Evolutionary conservation across 2,888 invertebrate species (phyloP).

Genomic region (Sinhomidia bicolor): DNA sequence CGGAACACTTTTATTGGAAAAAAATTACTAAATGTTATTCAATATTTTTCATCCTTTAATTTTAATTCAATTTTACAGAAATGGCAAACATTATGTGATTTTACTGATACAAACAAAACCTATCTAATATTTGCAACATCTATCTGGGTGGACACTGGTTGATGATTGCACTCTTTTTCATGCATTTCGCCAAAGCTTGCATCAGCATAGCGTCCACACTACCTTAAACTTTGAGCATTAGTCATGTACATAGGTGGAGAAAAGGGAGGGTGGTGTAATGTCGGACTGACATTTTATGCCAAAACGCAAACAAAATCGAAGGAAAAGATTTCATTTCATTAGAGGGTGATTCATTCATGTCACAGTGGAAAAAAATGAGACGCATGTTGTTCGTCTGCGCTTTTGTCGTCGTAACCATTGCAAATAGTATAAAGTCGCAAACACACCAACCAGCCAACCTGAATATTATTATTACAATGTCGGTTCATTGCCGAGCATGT

Average conservation of each 20-base stretch:
- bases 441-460: neutral
- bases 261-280: neutral
- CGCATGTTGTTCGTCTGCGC: neutral
- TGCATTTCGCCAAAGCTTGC: neutral
- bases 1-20: too few species aligned
- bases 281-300: slow-evolving; percentile 21
- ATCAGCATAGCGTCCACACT: neutral
- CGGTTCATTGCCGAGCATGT: slow-evolving; percentile 9
- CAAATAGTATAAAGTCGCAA: slow-evolving; percentile 25
- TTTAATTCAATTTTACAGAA: too few species aligned
- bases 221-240: neutral
- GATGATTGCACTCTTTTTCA: neutral
- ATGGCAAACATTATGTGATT: too few species aligned
- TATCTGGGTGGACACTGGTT: too few species aligned
- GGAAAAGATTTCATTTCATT: slow-evolving; percentile 14
- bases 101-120: too few species aligned
- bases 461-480: neutral
- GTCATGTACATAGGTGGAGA: slow-evolving; percentile 12
- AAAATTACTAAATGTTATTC: too few species aligned
- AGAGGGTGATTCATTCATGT: slow-evolving; percentile 58
- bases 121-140: too few species aligned
- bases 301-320: slow-evolving; percentile 25
- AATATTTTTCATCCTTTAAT: too few species aligned
- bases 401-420: slow-evolving; percentile 12
- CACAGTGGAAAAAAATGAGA: slow-evolving; percentile 1